A percentile compares a stretch with the other conserved stretches of the same genome.
Conservation (phyloP, 2,113 vertebrate genomes). For the Bos taurus region ARS-UCD2.0 NC_037330.1:69494501-69495000, state of each 20-base stretch:
- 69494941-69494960: background rate
- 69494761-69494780: background rate
- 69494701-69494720: background rate
- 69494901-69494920: background rate
- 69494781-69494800: background rate
- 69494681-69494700: background rate
- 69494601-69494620: background rate
- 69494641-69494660: background rate
- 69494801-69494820: background rate
- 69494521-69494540: background rate
- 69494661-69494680: background rate
- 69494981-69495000: background rate
- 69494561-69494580: background rate
- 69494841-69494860: background rate
- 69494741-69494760: background rate
- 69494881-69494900: background rate
- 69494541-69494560: background rate
- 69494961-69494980: background rate
- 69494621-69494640: background rate
- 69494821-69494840: background rate
- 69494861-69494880: background rate
- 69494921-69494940: background rate
- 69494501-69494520: background rate
- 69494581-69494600: fast-evolving
- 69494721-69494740: background rate